Evolutionary conservation across 2,888 invertebrate species (phyloP), one percentile per base, ranked within the genome.

Genomic region (Myopa testacea): DNA sequence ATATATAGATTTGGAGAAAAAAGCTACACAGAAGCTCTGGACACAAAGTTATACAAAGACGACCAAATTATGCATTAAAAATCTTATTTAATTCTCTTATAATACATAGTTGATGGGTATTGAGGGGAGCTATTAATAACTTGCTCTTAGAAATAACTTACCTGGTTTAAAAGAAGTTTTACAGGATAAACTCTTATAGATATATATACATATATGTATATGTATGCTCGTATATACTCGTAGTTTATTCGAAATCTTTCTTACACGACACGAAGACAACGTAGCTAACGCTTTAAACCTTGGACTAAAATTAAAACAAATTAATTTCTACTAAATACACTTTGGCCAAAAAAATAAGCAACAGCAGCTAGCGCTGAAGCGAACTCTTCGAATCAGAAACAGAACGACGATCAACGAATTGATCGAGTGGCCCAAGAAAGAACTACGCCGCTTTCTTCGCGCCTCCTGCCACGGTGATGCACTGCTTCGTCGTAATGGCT

Each of bases 291-390:
- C 83, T 84, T 87, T 81, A 87, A 87, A 87, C 86, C 86, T 87
- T 87, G 87, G 86, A 87, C 86, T 87, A 87, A 87, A 87, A 87
- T 87, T 84, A 86, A 86, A 85, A 75, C 71, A 75, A 79, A 80
- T 71, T 58, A 78, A 71, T 71, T 62, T 71, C 38, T 38, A 40
- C 38, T 16, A 26, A 75, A 60, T 37, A 79, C 45, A 77, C 79
- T 65, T 67, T 71, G 55, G 79, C 76, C 78, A 78, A 78, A 78
- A 76, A 76, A 62, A 52, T 67, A 68, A 76, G 52, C 60, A 58
- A 55, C 71, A 60, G 8, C 14, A 40, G 60, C 55, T 19, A 74
- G 10, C 45, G 60, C 26, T 58, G 45, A 69, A 67, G 68, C 70
- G 71, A 70, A 71, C 70, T 26, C 68, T 71, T 70, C 65, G 63